A percentile compares a stretch with the other conserved stretches of the same genome.
phyloP scores from a whole-genome alignment of 2,888 invertebrate species.

The Metacarcinus magister region DNA sequence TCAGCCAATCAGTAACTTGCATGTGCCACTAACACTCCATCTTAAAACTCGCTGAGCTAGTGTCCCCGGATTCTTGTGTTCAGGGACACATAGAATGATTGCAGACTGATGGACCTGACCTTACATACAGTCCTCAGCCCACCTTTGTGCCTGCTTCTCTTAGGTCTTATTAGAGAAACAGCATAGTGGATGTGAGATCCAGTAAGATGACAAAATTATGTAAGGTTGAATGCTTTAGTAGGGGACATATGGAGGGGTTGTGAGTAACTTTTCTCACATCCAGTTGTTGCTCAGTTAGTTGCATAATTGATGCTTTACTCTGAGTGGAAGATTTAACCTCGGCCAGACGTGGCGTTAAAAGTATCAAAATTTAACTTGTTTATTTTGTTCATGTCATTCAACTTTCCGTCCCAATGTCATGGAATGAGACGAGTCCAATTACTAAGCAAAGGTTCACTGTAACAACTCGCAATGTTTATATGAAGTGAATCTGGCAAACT shows the following conservation, averaged over 20 bases:
- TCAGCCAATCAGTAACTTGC: slow-evolving; percentile 61
- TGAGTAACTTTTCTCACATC: background rate
- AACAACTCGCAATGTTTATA: background rate
- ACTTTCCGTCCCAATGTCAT: background rate
- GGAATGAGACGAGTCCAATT: background rate
- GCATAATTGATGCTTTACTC: background rate
- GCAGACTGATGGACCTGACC: slow-evolving; percentile 43
- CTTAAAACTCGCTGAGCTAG: slow-evolving; percentile 4
- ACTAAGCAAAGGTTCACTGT: background rate
- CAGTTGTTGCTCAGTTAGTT: background rate
- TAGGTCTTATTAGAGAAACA: background rate
- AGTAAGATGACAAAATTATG: background rate
- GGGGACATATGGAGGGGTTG: background rate
- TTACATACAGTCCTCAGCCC: background rate
- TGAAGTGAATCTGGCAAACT: background rate
- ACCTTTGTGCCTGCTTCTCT: background rate
- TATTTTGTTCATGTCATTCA: background rate
- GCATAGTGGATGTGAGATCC: slow-evolving; percentile 27
- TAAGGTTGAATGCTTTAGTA: background rate
- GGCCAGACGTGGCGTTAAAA: background rate
- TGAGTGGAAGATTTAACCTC: slow-evolving; percentile 9
- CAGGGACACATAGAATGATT: slow-evolving; percentile 31
- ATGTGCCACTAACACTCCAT: slow-evolving; percentile 43
- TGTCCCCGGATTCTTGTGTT: background rate
- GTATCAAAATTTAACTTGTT: background rate